phyloP scores from a whole-genome alignment of 2,797 vertebrate species.

The Vespertilio murinus region DNA sequence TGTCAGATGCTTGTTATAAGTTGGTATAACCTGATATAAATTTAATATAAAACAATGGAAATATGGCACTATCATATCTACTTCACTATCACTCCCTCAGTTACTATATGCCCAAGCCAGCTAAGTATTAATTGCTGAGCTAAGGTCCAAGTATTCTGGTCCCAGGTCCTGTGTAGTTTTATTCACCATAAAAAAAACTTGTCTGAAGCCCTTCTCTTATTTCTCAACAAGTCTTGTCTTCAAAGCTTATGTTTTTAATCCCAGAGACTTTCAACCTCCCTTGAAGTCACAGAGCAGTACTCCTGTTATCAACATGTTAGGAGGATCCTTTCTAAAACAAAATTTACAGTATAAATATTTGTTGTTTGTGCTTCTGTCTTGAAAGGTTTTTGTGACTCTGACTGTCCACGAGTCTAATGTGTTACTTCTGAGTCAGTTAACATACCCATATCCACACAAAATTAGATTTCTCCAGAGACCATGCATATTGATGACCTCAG shows the following conservation, averaged over 20 bases:
- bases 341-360: not conserved
- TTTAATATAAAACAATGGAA: not conserved
- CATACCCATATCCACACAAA: not conserved
- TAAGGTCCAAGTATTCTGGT: not conserved
- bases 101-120: not conserved
- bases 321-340: not conserved
- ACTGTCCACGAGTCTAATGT: not conserved
- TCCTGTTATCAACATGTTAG: not conserved
- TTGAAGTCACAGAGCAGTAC: not conserved
- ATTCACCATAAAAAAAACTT: not conserved
- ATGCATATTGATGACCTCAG: not conserved
- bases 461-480: not conserved
- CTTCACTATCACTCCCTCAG: not conserved
- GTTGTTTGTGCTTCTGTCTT: not conserved
- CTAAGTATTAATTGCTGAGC: not conserved
- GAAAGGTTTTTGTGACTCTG: not conserved
- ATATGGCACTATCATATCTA: not conserved
- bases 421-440: not conserved
- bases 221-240: not conserved
- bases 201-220: not conserved
- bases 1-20: not conserved
- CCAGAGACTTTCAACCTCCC: not conserved
- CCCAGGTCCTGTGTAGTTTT: not conserved
- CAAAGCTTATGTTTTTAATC: not conserved
- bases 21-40: not conserved